Conservation (phyloP, 2,888 invertebrate species). For the Gerris lacustris region DNA sequence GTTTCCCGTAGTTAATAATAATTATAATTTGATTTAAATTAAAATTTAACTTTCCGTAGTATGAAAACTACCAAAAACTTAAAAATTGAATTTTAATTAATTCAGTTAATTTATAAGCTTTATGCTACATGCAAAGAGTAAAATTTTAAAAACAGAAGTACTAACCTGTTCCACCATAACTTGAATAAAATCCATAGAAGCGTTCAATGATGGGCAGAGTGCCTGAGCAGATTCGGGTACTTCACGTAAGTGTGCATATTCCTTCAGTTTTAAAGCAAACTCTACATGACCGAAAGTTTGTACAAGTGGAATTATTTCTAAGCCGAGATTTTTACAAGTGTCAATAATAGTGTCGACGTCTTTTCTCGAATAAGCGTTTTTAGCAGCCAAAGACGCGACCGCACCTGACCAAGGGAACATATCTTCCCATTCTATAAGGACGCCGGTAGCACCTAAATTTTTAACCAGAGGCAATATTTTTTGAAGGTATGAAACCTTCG, state of each 20-base stretch:
- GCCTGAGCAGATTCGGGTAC: slow-evolving; percentile 55
- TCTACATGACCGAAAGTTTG: slow-evolving; percentile 70
- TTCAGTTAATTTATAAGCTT: no score
- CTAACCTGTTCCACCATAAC: slow-evolving; percentile 57
- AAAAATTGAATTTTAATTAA: no score
- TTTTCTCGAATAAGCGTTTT: slow-evolving; percentile 47
- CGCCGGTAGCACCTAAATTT: slow-evolving; percentile 56
- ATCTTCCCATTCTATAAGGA: slow-evolving; percentile 66
- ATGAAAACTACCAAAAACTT: no score
- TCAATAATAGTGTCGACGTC: slow-evolving; percentile 43
- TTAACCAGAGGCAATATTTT: slow-evolving; percentile 46
- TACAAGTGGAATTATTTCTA: slow-evolving; percentile 60
- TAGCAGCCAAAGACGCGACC: slow-evolving; percentile 44
- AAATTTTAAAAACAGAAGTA: background rate
- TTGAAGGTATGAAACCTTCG: slow-evolving; percentile 48
- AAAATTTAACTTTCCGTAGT: no score
- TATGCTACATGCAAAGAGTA: no score
- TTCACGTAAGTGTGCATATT: slow-evolving; percentile 51
- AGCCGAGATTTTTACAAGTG: slow-evolving; percentile 43
- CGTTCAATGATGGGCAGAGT: slow-evolving; percentile 54
- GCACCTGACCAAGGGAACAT: slow-evolving; percentile 61
- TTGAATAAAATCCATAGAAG: slow-evolving; percentile 48
- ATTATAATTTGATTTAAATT: no score
- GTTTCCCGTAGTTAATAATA: no score
- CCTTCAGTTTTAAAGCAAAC: slow-evolving; percentile 53